Base-by-base conservation (phyloP, 2,797 vertebrate genomes). In the Toxotes lorentzi region DNA sequence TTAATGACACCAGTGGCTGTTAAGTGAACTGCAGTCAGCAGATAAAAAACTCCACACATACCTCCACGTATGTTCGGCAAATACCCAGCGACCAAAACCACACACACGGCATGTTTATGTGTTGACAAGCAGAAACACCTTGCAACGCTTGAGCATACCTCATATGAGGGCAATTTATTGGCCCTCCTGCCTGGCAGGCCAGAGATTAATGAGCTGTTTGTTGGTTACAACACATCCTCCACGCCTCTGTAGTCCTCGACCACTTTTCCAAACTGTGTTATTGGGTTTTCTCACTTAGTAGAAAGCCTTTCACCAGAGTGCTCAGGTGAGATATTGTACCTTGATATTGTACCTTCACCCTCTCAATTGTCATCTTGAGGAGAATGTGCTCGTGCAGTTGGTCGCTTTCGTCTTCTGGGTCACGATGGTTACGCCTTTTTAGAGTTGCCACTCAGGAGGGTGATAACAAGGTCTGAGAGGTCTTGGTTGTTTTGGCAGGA, bases 151-250 rank as follows among this genome's bases (percentile, higher is more conserved):
- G 24, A 76, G 34, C 58, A 64, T 78, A 76, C 77, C 64, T 84
- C 84, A 77, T 80, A 74, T 34, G 34, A 74, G 58, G 68, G 54
- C 53, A 73, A 74, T 85, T 61, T 81, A 70, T 83, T 59, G 58
- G 45, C 38, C 56, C 70, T 68, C 21, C 19, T 58, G 59, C 48
- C 70, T 75, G 80, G 63, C 79, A 76, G 79, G 53, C 51, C 60
- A 66, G 54, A 86, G 84, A 90, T 77, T 75, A 86, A 86, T 84
- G 78, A 80, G 65, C 68, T 85, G 62, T 78, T 86, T 85, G 74
- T 84, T 59, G 63, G 58, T 35, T 69, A 51, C 27, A 66, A 85
- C 61, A 57, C 65, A 63, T 63, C 73, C 40, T 78, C 19, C 48
- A 30, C 2, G 48, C 72, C 38, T 56, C 23, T 63, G 64, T 58